Evolutionary conservation across 2,113 vertebrate genomes (phyloP), one percentile per base, ranked within the genome.

Genomic region (Pterophyllum scalare): DNA sequence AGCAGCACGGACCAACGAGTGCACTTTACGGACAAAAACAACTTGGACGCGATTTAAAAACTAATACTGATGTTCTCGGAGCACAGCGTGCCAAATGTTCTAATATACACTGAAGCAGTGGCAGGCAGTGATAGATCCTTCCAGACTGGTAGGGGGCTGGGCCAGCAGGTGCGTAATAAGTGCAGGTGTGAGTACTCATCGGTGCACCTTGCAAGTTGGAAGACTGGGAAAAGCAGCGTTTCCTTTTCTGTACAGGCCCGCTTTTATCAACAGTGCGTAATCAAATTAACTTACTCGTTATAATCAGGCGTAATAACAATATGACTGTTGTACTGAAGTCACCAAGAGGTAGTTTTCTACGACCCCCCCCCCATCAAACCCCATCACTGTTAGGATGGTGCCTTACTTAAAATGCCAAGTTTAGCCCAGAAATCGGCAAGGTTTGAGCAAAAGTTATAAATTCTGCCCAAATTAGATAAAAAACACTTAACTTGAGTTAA

Each of bases 81-180:
- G 12, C 28, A 13, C 2, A 1, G 20, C 9, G 31, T 52, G 12
- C 28, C 24, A 72, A 72, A 72, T 31, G 31, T 33, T 33, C 7
- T 7, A 33, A 33, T 52, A 52, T 52, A 28, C 0, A 2, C 17
- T 31, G 17, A 52, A 49, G 26, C 17, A 2, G 43, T 72, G 43
- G 43, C 67, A 52, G 26, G 43, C 26, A 54, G 46, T 54, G n/a
- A 70, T n/a, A 19, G 67, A 76, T 54, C 61, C 52, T 38, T 49
- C 7, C 7, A 2, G 14, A 61, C 31, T 26, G 28, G 58, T 22
- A 7, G 20, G 57, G 76, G 91, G 88, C 33, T 77, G 75, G 74
- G 62, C 61, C 77, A 80, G 85, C 87, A 88, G 89, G 82, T 81
- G 77, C 54, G 17, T 67, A 59, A 3, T 31, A 87, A 26, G 65